Evolutionary conservation across 1,140 invertebrate genomes (phyloP).

Genomic region (Hirudo medicinalis): DNA sequence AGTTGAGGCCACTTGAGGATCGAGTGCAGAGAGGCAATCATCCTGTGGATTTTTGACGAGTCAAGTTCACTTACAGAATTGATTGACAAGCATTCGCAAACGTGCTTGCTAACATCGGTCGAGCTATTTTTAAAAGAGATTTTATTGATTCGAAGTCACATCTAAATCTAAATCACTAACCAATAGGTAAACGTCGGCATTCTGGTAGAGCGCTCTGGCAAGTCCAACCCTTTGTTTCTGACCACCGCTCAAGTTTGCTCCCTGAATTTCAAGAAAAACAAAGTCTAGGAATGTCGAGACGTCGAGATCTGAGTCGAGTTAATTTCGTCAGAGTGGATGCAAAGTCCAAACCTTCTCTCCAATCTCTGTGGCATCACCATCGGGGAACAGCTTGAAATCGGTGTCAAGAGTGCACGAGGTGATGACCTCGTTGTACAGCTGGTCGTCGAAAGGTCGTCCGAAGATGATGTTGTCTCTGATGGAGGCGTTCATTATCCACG

Average conservation of each 20-base stretch:
- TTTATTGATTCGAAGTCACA: constrained; percentile 50
- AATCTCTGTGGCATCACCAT: constrained; percentile 54
- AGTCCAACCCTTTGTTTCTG: constrained; percentile 93
- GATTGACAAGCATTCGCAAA: too few species aligned
- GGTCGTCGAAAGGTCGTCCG: constrained; percentile 44
- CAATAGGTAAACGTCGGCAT: constrained; percentile 76
- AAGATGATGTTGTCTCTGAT: constrained; percentile 57
- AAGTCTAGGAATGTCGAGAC: background rate
- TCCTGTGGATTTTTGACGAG: constrained; percentile 15
- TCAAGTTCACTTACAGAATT: too few species aligned
- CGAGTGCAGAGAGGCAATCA: constrained; percentile 18
- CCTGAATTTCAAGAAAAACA: constrained; percentile 33
- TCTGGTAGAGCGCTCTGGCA: constrained; percentile 78
- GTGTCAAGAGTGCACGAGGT: constrained; percentile 47
- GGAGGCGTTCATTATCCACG: constrained; percentile 54
- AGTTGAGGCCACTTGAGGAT: background rate
- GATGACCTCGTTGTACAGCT: constrained; percentile 45
- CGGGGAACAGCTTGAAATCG: constrained; percentile 54
- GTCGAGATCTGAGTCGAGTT: too few species aligned
- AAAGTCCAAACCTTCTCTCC: constrained; percentile 34
- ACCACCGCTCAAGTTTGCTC: constrained; percentile 88
- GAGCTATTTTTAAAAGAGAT: too few species aligned
- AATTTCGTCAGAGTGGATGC: background rate
- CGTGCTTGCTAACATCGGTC: too few species aligned
- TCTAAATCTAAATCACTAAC: constrained; percentile 89